These are phyloP conservation scores for Hydropotes inermis DNA, from an alignment of 2,113 vertebrate genomes.

Conservation along the genomic window DNA sequence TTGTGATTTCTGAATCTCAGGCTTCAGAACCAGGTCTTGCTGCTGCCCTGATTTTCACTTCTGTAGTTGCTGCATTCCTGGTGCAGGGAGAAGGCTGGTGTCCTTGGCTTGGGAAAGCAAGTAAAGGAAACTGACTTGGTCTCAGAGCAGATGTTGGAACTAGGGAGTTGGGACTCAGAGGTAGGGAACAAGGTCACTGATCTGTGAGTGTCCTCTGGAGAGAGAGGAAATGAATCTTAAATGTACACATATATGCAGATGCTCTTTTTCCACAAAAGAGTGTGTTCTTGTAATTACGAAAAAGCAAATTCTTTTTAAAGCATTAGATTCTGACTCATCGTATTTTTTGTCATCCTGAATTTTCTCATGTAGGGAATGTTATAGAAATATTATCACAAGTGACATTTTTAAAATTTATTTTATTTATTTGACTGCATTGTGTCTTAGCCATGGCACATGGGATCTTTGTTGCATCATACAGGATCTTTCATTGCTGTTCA, in stretches of 20 bases:
- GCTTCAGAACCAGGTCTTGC: background rate
- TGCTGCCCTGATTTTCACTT: background rate
- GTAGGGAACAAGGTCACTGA: background rate
- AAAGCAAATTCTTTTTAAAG: background rate
- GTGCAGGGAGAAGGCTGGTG: background rate
- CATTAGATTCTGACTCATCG: background rate
- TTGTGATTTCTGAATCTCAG: background rate
- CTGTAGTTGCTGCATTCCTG: background rate
- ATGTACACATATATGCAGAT: background rate
- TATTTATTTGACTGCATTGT: background rate
- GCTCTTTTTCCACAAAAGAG: background rate
- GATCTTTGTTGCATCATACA: background rate
- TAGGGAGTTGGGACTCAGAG: background rate
- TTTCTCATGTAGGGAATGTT: background rate
- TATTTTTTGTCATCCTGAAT: background rate
- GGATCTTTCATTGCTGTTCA: background rate
- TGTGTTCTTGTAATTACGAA: background rate
- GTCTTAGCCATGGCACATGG: background rate
- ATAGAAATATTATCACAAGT: slow-evolving; percentile 1
- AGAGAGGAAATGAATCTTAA: background rate
- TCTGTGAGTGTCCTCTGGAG: background rate
- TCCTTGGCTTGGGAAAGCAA: background rate
- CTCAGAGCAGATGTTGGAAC: background rate
- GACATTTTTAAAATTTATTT: background rate
- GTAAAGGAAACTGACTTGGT: background rate